Percentiles rank a stretch among this genome's conserved stretches.
These are phyloP conservation scores for Sturnus vulgaris DNA, from an alignment of 2,113 vertebrate genomes.

Conservation along the genomic window DNA sequence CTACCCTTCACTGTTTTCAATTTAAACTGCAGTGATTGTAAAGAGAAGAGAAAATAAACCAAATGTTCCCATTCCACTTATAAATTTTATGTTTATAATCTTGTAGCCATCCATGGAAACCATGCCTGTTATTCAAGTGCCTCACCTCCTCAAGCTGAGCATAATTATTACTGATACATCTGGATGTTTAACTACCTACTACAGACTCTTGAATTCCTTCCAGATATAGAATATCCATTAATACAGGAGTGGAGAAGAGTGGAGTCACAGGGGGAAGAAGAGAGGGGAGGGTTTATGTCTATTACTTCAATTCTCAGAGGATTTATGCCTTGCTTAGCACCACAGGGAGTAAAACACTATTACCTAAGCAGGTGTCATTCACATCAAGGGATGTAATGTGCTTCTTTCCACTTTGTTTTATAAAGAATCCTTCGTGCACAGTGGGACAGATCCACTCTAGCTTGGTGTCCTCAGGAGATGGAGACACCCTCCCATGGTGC, in stretches of 20 bases:
- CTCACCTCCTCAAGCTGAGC: slow-evolving; percentile 60
- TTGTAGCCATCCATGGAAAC: slow-evolving; percentile 75
- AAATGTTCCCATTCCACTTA: slow-evolving; percentile 75
- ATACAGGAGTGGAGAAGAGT: slow-evolving; percentile 40
- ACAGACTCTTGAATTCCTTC: slow-evolving; percentile 68
- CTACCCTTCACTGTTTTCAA: slow-evolving; percentile 74
- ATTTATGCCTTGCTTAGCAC: slow-evolving; percentile 61
- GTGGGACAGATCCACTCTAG: not conserved
- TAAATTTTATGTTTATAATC: slow-evolving; percentile 76
- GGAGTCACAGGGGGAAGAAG: slow-evolving; percentile 44
- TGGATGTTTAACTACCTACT: slow-evolving; percentile 72
- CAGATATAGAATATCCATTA: slow-evolving; percentile 66
- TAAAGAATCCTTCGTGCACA: not conserved
- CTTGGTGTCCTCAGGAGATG: not conserved
- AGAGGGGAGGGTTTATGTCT: slow-evolving; percentile 38
- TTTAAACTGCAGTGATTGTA: slow-evolving; percentile 71
- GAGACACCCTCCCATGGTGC: not conserved
- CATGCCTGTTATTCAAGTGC: slow-evolving; percentile 67
- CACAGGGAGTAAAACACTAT: slow-evolving; percentile 23
- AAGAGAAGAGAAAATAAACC: slow-evolving; percentile 75
- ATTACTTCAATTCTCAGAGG: slow-evolving; percentile 40
- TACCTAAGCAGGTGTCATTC: slow-evolving; percentile 31
- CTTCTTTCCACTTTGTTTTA: not conserved
- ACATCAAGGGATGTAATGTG: not conserved
- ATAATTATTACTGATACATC: slow-evolving; percentile 74